These are phyloP conservation scores for Zhuqinia jingwanae DNA, from an alignment of 2,888 invertebrate genomes.

Conservation along the genomic window DNA sequence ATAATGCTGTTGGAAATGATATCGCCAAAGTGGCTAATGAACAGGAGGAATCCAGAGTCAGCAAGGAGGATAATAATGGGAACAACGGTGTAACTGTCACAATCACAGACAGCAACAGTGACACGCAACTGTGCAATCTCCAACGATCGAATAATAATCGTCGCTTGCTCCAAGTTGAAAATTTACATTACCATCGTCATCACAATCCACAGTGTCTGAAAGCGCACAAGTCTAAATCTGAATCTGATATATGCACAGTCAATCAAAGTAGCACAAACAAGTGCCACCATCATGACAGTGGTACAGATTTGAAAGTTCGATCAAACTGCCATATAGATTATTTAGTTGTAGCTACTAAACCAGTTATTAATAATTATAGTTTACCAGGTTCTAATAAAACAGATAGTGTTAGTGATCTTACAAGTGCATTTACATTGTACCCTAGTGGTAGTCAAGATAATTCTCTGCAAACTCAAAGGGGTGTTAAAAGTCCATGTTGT, in stretches of 20 bases:
- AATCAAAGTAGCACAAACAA: slow-evolving; percentile 4
- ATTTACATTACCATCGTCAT: slow-evolving; percentile 20
- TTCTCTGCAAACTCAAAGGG: not conserved
- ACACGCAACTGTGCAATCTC: slow-evolving; percentile 30
- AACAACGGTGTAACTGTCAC: slow-evolving; percentile 60
- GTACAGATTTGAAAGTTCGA: slow-evolving; percentile 45
- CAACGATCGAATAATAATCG: not conserved
- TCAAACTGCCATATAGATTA: slow-evolving; percentile 66
- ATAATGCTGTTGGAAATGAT: not conserved
- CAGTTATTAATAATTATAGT: slow-evolving; percentile 15
- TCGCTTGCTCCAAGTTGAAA: slow-evolving; percentile 35
- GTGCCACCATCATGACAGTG: slow-evolving; percentile 21
- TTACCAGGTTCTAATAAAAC: slow-evolving; percentile 16
- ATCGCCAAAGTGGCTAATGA: slow-evolving; percentile 16
- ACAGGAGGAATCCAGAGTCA: not conserved
- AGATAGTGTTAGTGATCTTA: not conserved
- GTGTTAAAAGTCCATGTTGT: slow-evolving; percentile 29
- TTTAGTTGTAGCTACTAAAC: slow-evolving; percentile 18
- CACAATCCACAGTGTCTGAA: not conserved
- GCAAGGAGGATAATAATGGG: slow-evolving; percentile 9
- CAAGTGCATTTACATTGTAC: slow-evolving; percentile 38
- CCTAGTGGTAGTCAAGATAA: slow-evolving; percentile 29
- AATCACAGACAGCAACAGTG: slow-evolving; percentile 64
- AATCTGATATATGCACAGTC: slow-evolving; percentile 60
- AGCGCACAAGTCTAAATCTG: slow-evolving; percentile 68